Evolutionary conservation across 2,888 invertebrate genomes (phyloP), one percentile per base, ranked within the genome.

Genomic region (Bunonema sp.): DNA sequence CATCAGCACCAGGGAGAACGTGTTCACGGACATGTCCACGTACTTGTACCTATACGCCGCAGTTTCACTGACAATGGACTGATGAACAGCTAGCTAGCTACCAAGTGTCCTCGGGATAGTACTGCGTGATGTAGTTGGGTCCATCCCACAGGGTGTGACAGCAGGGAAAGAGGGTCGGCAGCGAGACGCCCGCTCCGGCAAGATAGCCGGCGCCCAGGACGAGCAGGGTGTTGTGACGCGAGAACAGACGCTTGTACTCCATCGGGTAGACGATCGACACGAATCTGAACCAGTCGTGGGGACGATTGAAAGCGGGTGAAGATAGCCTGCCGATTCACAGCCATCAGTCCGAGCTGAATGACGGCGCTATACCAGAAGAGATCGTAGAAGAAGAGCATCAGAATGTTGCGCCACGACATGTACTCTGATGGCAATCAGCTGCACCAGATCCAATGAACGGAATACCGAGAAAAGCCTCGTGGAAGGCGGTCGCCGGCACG

Each of bases 301-400:
- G 12, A n/a, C n/a, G n/a, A n/a, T n/a, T n/a, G n/a, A 29, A 18
- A 15, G 18, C 3, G 23, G 16, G 16, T 3, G 19, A 28, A 30
- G 21, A 24, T 33, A 28, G 22, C 33, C 15, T 41, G 59, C 55
- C 64, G 45, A 44, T 64, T 64, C 15, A 54, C 47, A 2, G 64
- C 64, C 64, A 64, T 64, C 16, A 59, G 45, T 7, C 59, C 58
- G 19, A 64, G 44, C 34, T 60, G 58, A 2, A 64, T 52, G 5
- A 64, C 64, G 15, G 54, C 62, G n/a, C 60, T 56, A 43, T 64
- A 64, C 64, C 64, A 64, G 44, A 62, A 64, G 18, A 64, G 46
- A 39, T 64, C 58, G 46, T 64, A 64, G 45, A 60, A 48, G 39
- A 64, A 64, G 16, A 64, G 52, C 56, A 59, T 60, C 2, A 56